Base-by-base conservation (phyloP, 1,140 invertebrate genomes). In the Grapholita molesta region DNA sequence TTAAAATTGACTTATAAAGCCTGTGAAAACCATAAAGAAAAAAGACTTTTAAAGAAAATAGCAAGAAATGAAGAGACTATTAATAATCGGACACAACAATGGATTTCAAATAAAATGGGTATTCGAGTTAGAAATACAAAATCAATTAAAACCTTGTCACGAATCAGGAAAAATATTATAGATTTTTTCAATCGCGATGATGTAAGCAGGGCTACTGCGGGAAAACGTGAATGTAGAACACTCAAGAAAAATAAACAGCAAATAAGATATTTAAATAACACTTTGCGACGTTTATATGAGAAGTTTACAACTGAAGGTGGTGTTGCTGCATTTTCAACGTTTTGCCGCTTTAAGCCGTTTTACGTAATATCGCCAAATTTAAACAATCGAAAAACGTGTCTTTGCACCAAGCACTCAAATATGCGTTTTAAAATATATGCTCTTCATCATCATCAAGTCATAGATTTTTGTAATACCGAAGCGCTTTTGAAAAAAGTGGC, bases 101-200 rank as follows among this genome's bases (percentile, higher is more conserved):
- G 35, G 9, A 21, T 70, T 9, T 21, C 64, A 32, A 30, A 30
- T 42, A 12, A 30, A 25, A n/a, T n/a, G n/a, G n/a, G 72, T 11
- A 11, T 70, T 23, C 35, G 66, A 55, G n/a, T 67, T 55, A 65
- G 64, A 68, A 24, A 30, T n/a, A 8, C n/a, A n/a, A n/a, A 38
- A 57, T 23, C 12, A 57, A 70, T n/a, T 0, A 68, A 67, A 25
- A n/a, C n/a, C n/a, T n/a, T n/a, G 28, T 30, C 1, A 61, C 53
- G 61, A 70, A 64, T 52, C 70, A 11, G 9, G 28, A 25, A 21
- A 7, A 8, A 5, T 9, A 33, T 33, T 8, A 9, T 33, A 32
- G 0, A 73, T 73, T 32, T 76, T 64, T 66, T n/a, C 23, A 25
- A n/a, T n/a, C 24, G 70, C 55, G 75, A 74, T 42, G 75, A 77